Evolutionary conservation across 2,797 vertebrate species (phyloP).

Genomic region (Pangasius mekongensis): DNA sequence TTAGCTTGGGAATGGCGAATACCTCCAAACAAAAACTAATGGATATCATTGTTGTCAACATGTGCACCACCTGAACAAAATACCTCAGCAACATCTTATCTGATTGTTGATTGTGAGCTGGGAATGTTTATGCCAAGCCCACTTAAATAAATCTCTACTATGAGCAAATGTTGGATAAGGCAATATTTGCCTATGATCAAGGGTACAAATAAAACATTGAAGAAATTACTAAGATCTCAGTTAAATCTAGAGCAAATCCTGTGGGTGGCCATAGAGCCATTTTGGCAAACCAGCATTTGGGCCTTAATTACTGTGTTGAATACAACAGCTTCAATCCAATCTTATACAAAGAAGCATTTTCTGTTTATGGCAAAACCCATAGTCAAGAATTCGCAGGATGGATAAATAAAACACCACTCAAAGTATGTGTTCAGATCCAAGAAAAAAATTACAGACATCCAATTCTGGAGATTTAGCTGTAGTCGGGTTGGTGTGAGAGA

Average conservation of each 20-base stretch:
- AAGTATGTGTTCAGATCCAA: background rate
- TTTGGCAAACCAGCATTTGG: background rate
- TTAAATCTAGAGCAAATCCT: background rate
- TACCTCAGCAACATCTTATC: background rate
- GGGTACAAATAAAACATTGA: background rate
- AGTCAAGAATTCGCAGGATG: background rate
- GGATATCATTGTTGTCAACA: background rate
- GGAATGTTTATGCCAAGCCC: background rate
- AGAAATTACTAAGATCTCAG: background rate
- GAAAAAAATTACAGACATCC: background rate
- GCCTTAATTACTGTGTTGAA: background rate
- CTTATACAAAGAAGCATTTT: background rate
- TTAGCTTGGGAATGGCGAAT: slow-evolving; percentile 48
- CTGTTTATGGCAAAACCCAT: background rate
- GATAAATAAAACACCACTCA: background rate
- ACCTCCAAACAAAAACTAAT: slow-evolving; percentile 37
- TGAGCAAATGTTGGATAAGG: background rate
- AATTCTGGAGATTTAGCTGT: background rate
- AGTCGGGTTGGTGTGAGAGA: background rate
- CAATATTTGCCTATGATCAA: background rate
- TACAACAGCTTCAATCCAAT: background rate
- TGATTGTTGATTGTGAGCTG: background rate
- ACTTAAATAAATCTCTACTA: slow-evolving; percentile 4
- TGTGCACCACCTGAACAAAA: background rate
- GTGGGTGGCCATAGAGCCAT: background rate